A percentile compares a stretch with the other conserved stretches of the same genome.
These are phyloP conservation scores for Andrena chrysosceles DNA, from an alignment of 2,888 invertebrate species.

Conservation along the genomic window DNA sequence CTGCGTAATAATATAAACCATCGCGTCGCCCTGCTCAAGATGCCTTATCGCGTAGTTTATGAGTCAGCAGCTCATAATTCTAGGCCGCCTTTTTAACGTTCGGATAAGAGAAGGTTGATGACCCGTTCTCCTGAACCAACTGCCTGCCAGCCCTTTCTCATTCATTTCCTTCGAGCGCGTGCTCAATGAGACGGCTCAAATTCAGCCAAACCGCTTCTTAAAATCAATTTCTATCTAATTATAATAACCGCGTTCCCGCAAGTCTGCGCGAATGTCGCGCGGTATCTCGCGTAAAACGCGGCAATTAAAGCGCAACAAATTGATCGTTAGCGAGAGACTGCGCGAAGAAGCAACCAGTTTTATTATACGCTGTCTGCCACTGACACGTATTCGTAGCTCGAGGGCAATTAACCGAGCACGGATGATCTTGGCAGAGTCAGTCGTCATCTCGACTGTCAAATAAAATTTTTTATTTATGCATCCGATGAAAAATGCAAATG, in stretches of 20 bases:
- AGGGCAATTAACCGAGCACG: slow-evolving; percentile 59
- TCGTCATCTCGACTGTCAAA: background rate
- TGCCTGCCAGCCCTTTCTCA: background rate
- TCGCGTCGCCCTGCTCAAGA: slow-evolving; percentile 39
- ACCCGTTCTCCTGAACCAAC: slow-evolving; percentile 33
- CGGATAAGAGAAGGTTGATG: slow-evolving; percentile 62
- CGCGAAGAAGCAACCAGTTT: slow-evolving; percentile 60
- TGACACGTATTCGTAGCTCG: slow-evolving; percentile 61
- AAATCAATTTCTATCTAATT: slow-evolving; percentile 15
- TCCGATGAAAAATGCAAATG: slow-evolving; percentile 23
- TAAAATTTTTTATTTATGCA: slow-evolving; percentile 17
- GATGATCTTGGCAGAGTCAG: slow-evolving; percentile 54
- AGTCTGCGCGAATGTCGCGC: background rate
- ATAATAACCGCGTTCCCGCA: background rate
- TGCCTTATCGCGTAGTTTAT: slow-evolving; percentile 62
- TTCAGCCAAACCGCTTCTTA: background rate
- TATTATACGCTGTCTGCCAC: slow-evolving; percentile 44
- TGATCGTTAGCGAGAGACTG: slow-evolving; percentile 57
- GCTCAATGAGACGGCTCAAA: slow-evolving; percentile 12
- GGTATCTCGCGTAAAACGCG: slow-evolving; percentile 37
- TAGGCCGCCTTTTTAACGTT: slow-evolving; percentile 49
- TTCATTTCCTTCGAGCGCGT: slow-evolving; percentile 39
- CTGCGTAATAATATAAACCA: slow-evolving; percentile 1
- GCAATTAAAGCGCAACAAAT: slow-evolving; percentile 68
- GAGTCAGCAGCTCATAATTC: slow-evolving; percentile 52